Percentiles rank a stretch among this genome's conserved stretches.
These are phyloP conservation scores for Tetrax tetrax DNA, from an alignment of 2,113 vertebrate species.

Conservation along the genomic window DNA sequence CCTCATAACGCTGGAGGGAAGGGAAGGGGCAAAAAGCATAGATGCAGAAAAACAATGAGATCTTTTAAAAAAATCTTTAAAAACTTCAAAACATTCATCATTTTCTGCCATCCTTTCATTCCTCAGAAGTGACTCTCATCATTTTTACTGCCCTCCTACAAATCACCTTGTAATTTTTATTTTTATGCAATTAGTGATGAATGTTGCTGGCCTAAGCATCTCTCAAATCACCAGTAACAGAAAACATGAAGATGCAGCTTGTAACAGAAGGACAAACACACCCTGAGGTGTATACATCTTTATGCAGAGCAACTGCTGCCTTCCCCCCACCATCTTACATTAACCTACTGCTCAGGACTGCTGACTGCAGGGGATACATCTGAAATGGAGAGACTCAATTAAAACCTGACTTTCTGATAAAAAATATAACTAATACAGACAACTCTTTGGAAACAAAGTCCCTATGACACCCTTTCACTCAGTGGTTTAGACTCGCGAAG, in stretches of 20 bases:
- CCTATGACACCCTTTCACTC: neutral
- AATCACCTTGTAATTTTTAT: constrained; percentile 15
- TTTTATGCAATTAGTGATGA: neutral
- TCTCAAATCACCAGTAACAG: constrained; percentile 25
- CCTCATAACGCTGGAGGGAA: neutral
- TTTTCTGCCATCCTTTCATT: neutral
- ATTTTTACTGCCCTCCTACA: neutral
- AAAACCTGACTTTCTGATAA: neutral
- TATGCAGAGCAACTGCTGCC: constrained; percentile 29
- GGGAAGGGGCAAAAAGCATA: neutral
- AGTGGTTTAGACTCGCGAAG: neutral
- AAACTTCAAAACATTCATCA: neutral
- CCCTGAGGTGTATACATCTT: constrained; percentile 39
- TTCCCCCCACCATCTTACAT: neutral
- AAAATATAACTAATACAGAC: neutral
- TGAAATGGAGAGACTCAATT: neutral
- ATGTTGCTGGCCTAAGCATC: constrained; percentile 22
- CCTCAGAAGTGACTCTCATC: neutral
- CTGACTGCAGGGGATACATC: neutral
- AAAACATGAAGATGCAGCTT: constrained; percentile 32
- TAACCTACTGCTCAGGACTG: neutral
- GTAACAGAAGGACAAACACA: constrained; percentile 50
- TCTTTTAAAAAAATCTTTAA: neutral
- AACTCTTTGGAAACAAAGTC: neutral
- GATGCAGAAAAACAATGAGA: neutral